A percentile compares a stretch with the other conserved stretches of the same genome.
phyloP scores from a whole-genome alignment of 2,113 vertebrate species.

The Zosterops pallidus region DNA sequence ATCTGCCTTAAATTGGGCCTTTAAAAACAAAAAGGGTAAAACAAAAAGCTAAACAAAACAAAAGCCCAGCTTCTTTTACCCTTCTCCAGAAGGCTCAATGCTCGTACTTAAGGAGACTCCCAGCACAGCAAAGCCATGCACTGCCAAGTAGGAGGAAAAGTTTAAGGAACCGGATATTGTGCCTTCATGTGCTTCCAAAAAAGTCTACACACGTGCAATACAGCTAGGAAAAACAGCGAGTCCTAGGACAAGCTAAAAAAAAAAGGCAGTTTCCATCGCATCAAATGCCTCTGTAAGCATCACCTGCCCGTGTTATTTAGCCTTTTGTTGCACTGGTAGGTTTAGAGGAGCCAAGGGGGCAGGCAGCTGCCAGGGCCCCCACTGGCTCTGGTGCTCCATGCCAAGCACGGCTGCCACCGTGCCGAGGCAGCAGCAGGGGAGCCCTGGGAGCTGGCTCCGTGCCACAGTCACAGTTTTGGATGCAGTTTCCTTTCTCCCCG shows the following conservation, averaged over 20 bases:
- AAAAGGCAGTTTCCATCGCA: not conserved
- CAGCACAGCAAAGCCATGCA: not conserved
- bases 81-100: not conserved
- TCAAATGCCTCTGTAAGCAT: not conserved
- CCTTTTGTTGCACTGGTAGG: not conserved
- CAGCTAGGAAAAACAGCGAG: not conserved
- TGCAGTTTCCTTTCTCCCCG: not conserved
- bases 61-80: not conserved
- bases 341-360: not conserved
- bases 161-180: not conserved
- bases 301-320: not conserved
- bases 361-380: not conserved
- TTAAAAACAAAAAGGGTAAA: not conserved
- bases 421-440: not conserved
- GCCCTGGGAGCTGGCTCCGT: not conserved
- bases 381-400: not conserved
- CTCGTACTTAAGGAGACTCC: not conserved
- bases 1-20: not conserved
- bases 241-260: not conserved
- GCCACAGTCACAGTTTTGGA: not conserved
- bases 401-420: not conserved
- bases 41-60: not conserved
- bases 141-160: not conserved
- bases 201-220: not conserved
- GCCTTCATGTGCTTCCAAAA: not conserved